Base-by-base conservation (phyloP, 1,140 invertebrate genomes). In the Drosophila lacteicornis region DNA sequence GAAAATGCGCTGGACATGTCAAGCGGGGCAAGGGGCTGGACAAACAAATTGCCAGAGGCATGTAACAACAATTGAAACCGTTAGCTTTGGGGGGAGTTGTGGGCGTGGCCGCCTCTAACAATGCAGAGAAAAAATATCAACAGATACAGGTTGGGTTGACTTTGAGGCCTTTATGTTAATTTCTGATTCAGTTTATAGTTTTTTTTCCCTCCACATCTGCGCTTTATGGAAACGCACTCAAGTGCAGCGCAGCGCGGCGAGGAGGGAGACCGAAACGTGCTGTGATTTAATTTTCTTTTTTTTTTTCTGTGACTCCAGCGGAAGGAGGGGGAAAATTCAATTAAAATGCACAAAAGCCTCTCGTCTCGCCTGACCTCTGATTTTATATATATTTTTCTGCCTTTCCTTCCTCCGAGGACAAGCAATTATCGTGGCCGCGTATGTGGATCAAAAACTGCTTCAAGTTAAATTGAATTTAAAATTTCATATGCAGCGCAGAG, bases 311-410 rank as follows among this genome's bases (percentile, higher is more conserved):
- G 73, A 78, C 77, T 63, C 50, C 51, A 49, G 46, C 27, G 47
- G 62, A 22, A 65, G 15, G 62, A 30, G 27, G 77, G 62, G 81
- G 46, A 69, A 87, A 86, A 86, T 77, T 86, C 83, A 86, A 86
- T 90, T 90, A 90, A 88, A 88, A 84, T 88, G 77, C 84, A 83
- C 84, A 88, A 78, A 55, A 87, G 74, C 67, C 82, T 79, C 68
- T 63, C 80, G 84, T 88, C 67, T 83, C 84, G 80, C 70, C 62
- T 66, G 58, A 59, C 51, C 55, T 59, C 45, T 42, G 40, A 43
- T 45, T 42, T 30, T 33, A 25, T 40, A 19, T 55, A 55, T 22
- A 17, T 22, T 25, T 8, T 25, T 50, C 25, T 51, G 19, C 11
- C 15, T 45, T 13, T 47, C 22, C 38, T 49, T 42, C 3, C n/a